These are phyloP conservation scores for Syngnathus rostellatus DNA, from an alignment of 2,797 vertebrate genomes.

Conservation along the genomic window DNA sequence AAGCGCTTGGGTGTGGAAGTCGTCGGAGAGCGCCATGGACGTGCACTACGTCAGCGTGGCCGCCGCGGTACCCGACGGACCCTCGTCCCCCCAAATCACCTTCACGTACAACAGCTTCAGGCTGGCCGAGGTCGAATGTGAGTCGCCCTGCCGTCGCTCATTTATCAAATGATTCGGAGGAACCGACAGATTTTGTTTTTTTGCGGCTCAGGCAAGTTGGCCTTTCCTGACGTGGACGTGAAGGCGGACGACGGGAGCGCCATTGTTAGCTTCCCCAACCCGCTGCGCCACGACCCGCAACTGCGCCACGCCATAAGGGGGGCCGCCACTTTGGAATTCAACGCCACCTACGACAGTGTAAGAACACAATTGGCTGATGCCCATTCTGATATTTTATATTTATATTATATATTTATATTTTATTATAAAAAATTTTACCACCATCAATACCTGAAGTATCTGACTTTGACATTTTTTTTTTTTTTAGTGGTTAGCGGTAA, in stretches of 20 bases:
- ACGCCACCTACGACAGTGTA: fast-evolving
- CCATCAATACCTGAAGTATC: too few species aligned
- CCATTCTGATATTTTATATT: too few species aligned
- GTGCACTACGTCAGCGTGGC: background rate
- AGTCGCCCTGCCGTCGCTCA: background rate
- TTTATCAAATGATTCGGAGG: too few species aligned
- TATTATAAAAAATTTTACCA: too few species aligned
- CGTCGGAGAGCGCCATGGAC: background rate
- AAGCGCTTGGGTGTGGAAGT: background rate
- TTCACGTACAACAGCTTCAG: background rate
- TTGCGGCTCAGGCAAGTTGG: conserved; percentile 38
- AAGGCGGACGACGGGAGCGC: fast-evolving
- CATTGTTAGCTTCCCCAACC: conserved; percentile 44
- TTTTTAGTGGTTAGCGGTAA: too few species aligned
- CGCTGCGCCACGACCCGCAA: conserved; percentile 32
- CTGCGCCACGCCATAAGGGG: background rate
- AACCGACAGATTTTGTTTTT: too few species aligned
- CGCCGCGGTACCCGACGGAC: background rate
- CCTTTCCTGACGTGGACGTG: conserved; percentile 45
- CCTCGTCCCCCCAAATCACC: background rate
- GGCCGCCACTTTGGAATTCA: background rate
- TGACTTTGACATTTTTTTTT: too few species aligned
- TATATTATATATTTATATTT: too few species aligned
- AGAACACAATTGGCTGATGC: conserved; percentile 10
- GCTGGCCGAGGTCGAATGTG: background rate